phyloP scores from a whole-genome alignment of 2,797 vertebrate species.

The Rhabdophis nuchalis region DNA sequence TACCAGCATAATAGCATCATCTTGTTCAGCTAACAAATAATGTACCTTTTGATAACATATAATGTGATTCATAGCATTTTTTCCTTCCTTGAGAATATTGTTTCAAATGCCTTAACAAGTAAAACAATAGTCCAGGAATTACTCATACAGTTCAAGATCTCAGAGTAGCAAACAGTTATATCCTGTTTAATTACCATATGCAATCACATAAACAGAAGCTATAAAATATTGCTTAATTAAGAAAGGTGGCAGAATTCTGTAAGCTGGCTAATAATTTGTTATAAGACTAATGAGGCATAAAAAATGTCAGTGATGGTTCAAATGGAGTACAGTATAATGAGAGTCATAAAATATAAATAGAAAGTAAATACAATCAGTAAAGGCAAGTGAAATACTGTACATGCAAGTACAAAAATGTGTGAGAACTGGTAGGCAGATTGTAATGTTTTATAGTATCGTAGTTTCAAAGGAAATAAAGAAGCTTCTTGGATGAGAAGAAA shows the following conservation, averaged over 20 bases:
- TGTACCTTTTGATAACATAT: neutral
- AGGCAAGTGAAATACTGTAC: neutral
- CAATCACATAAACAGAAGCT: neutral
- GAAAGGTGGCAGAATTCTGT: neutral
- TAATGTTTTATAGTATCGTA: neutral
- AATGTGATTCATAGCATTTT: neutral
- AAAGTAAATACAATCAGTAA: neutral
- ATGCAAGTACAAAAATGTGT: neutral
- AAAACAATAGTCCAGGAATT: neutral
- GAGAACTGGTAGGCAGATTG: neutral
- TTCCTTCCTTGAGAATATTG: neutral
- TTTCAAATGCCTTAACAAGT: neutral
- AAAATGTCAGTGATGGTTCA: neutral
- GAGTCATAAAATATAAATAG: neutral
- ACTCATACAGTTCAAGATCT: neutral
- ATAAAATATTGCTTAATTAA: neutral
- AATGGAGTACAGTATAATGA: neutral
- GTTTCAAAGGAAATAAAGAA: neutral
- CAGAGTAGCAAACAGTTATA: neutral
- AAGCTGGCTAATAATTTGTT: neutral
- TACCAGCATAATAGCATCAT: neutral
- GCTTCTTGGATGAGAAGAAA: neutral
- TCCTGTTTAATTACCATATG: neutral
- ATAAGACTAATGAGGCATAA: neutral
- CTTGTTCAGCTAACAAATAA: neutral